phyloP scores from a whole-genome alignment of 2,888 invertebrate genomes.

The Drosophila cognata region DNA sequence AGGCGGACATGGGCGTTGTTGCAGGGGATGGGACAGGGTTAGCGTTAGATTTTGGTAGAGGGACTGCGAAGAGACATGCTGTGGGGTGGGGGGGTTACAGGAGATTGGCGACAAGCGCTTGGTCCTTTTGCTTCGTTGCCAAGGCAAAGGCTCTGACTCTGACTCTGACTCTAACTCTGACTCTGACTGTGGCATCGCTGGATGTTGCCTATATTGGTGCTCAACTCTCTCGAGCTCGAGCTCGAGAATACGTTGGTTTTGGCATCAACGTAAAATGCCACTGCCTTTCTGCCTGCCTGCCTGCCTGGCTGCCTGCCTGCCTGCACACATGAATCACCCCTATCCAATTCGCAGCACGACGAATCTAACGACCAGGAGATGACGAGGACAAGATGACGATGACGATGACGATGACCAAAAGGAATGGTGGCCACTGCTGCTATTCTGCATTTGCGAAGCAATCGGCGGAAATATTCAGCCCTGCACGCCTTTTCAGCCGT shows the following conservation, averaged over 20 bases:
- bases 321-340: constrained; percentile 59
- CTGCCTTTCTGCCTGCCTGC: constrained; percentile 14
- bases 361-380: constrained; percentile 74
- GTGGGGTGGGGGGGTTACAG: constrained; percentile 22
- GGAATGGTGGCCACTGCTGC: constrained; percentile 72
- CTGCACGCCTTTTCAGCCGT: constrained; percentile 69
- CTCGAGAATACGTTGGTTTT: constrained; percentile 69
- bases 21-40: constrained; percentile 33
- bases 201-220: constrained; percentile 51
- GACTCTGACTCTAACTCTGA: constrained; percentile 40
- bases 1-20: constrained; percentile 66
- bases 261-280: constrained; percentile 71
- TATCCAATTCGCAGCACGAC: constrained; percentile 46
- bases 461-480: constrained; percentile 80
- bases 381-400: constrained; percentile 61
- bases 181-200: constrained; percentile 43
- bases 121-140: constrained; percentile 43
- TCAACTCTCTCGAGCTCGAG: constrained; percentile 54
- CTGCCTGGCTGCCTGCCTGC: constrained; percentile 20
- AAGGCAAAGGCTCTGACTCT: constrained; percentile 43
- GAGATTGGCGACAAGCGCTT: constrained; percentile 44
- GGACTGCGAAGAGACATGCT: constrained; percentile 40
- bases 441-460: constrained; percentile 77
- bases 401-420: constrained; percentile 72
- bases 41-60: constrained; percentile 57